phyloP scores from a whole-genome alignment of 1,140 invertebrate species.

The Drosophila kepulauana region DNA sequence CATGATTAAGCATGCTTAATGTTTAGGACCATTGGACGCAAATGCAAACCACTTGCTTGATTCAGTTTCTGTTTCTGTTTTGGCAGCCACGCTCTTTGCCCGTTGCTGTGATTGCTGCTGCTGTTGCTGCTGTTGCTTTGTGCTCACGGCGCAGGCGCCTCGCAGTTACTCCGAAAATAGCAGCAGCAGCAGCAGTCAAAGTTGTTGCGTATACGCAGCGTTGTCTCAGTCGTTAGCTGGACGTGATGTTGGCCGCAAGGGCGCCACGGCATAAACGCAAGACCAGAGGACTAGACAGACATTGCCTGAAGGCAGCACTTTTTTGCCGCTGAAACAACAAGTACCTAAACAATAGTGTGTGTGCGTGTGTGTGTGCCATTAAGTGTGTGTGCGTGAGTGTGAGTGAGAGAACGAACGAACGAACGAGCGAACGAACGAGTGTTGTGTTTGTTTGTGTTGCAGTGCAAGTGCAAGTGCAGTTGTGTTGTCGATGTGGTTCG shows the following conservation, averaged over 20 bases:
- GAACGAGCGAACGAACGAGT: not conserved
- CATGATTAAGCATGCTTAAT: slow-evolving; percentile 42
- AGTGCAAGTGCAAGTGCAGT: slow-evolving; percentile 31
- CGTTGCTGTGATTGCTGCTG: not conserved
- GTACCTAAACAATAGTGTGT: slow-evolving; percentile 55
- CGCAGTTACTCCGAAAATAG: slow-evolving; percentile 71
- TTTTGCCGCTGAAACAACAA: slow-evolving; percentile 76
- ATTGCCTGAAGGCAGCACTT: slow-evolving; percentile 61
- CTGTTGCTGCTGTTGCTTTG: not conserved
- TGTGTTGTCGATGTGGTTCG: slow-evolving; percentile 60
- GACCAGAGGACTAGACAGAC: slow-evolving; percentile 27
- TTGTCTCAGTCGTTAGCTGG: slow-evolving; percentile 76
- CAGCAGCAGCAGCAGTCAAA: slow-evolving; percentile 40
- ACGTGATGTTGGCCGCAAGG: slow-evolving; percentile 81
- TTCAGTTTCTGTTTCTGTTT: slow-evolving; percentile 74
- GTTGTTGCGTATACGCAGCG: slow-evolving; percentile 75
- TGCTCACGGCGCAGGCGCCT: slow-evolving; percentile 55
- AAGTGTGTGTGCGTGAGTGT: slow-evolving; percentile 18
- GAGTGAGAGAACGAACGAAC: not conserved
- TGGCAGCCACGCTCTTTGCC: slow-evolving; percentile 21
- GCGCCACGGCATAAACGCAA: slow-evolving; percentile 63
- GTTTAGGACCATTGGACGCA: slow-evolving; percentile 46
- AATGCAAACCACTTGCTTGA: slow-evolving; percentile 78
- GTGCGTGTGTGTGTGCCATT: slow-evolving; percentile 17
- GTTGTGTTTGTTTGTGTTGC: slow-evolving; percentile 28